Evolutionary conservation across 2,113 vertebrate genomes (phyloP).

Genomic region (Sterrhoptilus dennistouni): DNA sequence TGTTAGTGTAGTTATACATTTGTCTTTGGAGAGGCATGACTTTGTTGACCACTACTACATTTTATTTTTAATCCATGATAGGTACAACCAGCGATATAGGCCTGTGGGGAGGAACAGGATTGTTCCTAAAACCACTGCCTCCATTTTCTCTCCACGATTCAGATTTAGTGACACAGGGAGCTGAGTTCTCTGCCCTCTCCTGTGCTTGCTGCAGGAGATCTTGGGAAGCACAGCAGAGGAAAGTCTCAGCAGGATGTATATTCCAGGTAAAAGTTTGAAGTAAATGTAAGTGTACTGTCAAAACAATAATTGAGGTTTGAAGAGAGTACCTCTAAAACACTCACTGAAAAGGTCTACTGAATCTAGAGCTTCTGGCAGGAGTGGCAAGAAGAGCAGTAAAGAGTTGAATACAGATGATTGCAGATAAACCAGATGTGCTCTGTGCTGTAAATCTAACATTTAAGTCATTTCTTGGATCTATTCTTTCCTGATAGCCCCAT

Average conservation of each 20-base stretch:
- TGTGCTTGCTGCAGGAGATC: background rate
- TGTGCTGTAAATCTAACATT: background rate
- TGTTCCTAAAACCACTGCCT: fast-evolving
- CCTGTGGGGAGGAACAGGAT: background rate
- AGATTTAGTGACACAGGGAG: background rate
- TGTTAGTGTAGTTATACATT: background rate
- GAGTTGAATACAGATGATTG: background rate
- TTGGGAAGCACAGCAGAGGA: background rate
- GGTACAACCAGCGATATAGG: background rate
- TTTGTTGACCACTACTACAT: background rate
- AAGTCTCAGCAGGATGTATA: background rate
- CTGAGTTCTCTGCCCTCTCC: background rate
- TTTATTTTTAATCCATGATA: background rate
- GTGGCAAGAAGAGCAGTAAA: background rate
- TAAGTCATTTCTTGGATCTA: background rate
- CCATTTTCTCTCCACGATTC: background rate
- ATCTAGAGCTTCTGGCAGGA: background rate
- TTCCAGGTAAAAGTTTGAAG: background rate
- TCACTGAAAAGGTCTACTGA: background rate
- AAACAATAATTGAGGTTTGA: background rate
- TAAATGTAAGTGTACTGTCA: background rate
- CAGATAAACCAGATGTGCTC: background rate
- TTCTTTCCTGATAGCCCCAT: background rate
- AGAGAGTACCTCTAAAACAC: background rate
- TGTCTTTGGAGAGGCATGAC: background rate